A percentile compares a stretch with the other conserved stretches of the same genome.
phyloP scores from a whole-genome alignment of 2,113 vertebrate species.

The Rutilus rutilus region DNA sequence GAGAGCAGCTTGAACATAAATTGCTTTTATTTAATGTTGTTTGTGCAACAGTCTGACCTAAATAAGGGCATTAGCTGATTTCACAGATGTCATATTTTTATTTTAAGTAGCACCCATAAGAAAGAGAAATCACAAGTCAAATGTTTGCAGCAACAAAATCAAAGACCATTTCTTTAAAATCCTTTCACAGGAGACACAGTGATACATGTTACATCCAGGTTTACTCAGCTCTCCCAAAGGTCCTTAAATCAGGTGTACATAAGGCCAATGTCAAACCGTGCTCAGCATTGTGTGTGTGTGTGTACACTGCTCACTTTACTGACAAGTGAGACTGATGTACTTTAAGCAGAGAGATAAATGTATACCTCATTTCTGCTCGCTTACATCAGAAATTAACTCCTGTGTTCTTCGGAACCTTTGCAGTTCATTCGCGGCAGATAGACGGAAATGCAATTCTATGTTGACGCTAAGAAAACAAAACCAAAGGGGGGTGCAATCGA shows the following conservation, averaged over 20 bases:
- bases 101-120: background rate
- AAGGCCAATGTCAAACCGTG: background rate
- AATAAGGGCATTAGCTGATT: background rate
- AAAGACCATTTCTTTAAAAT: background rate
- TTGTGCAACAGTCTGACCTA: background rate
- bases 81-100: background rate
- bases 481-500: background rate
- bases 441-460: background rate
- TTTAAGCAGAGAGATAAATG: background rate
- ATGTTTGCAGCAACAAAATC: background rate
- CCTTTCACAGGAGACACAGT: background rate
- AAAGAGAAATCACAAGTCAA: background rate
- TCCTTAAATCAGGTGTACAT: background rate
- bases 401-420: background rate
- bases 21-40: background rate
- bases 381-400: background rate
- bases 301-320: background rate
- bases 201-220: background rate
- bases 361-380: background rate
- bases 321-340: no score
- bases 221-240: background rate
- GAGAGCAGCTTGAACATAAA: slow-evolving; percentile 4
- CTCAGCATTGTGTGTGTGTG: background rate
- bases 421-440: background rate
- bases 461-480: background rate